These are phyloP conservation scores for Bombylius major DNA, from an alignment of 2,888 invertebrate species.

Conservation along the genomic window DNA sequence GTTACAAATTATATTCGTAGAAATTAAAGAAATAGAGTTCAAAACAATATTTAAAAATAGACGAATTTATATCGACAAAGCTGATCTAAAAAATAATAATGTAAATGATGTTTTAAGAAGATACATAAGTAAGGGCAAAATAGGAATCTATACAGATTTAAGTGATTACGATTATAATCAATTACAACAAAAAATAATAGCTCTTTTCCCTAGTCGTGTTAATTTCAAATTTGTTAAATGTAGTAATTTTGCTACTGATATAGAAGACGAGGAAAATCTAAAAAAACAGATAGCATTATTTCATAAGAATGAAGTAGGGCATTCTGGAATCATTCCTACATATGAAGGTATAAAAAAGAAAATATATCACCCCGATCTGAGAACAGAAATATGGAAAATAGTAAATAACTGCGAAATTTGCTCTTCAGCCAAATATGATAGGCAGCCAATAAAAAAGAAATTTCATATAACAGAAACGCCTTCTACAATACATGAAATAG, in stretches of 20 bases:
- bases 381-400: neutral
- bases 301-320: slow-evolving; percentile 11
- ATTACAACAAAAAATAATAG: neutral
- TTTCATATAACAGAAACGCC: slow-evolving; percentile 9
- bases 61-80: slow-evolving; percentile 1
- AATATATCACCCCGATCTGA: slow-evolving; percentile 13
- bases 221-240: slow-evolving; percentile 10
- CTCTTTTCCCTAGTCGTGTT: neutral
- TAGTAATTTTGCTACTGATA: slow-evolving; percentile 10
- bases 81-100: neutral
- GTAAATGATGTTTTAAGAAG: neutral
- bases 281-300: slow-evolving; percentile 10
- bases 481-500: no score
- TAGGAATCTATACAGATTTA: slow-evolving; percentile 7
- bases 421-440: slow-evolving; percentile 11
- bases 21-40: neutral
- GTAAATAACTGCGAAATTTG: slow-evolving; percentile 8
- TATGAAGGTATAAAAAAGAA: slow-evolving; percentile 10
- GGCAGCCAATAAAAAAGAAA: slow-evolving; percentile 12
- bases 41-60: neutral
- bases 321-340: slow-evolving; percentile 11
- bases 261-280: slow-evolving; percentile 10
- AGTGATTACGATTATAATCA: slow-evolving; percentile 5
- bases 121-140: neutral
- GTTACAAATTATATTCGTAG: neutral